Conservation (phyloP, 2,888 invertebrate species). For the Scaptomyza cyrtandrae region DNA sequence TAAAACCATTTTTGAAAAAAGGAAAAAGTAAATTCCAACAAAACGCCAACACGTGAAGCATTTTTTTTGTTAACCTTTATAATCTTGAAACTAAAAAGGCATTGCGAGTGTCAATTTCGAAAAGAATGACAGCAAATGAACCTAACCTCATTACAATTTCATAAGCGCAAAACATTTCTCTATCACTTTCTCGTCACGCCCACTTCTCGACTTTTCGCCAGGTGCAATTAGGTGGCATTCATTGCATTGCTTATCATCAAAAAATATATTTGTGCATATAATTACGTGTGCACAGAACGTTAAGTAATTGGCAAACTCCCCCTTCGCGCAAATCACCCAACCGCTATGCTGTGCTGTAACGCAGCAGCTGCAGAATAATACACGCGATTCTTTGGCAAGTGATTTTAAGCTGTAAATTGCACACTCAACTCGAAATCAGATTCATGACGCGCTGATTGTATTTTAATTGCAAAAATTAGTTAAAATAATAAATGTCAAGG, state of each 20-base stretch:
- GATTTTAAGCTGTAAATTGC: constrained; percentile 28
- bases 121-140: background rate
- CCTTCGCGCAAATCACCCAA: too few species aligned
- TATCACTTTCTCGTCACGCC: background rate
- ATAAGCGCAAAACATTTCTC: constrained; percentile 24
- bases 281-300: constrained; percentile 56
- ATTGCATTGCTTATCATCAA: constrained; percentile 73
- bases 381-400: constrained; percentile 11
- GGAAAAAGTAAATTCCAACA: too few species aligned
- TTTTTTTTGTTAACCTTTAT: too few species aligned
- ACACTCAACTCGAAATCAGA: constrained; percentile 39
- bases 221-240: constrained; percentile 66
- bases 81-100: too few species aligned
- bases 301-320: constrained; percentile 1
- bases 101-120: too few species aligned
- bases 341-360: too few species aligned
- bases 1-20: too few species aligned
- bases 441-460: constrained; percentile 39
- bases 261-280: constrained; percentile 71
- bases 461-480: constrained; percentile 64
- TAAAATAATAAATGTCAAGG: constrained; percentile 57
- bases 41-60: too few species aligned
- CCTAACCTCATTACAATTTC: constrained; percentile 28
- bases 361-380: constrained; percentile 8
- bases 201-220: background rate